Evolutionary conservation across 2,113 vertebrate species (phyloP).

Genomic region (Mesembrinibis cayennensis): DNA sequence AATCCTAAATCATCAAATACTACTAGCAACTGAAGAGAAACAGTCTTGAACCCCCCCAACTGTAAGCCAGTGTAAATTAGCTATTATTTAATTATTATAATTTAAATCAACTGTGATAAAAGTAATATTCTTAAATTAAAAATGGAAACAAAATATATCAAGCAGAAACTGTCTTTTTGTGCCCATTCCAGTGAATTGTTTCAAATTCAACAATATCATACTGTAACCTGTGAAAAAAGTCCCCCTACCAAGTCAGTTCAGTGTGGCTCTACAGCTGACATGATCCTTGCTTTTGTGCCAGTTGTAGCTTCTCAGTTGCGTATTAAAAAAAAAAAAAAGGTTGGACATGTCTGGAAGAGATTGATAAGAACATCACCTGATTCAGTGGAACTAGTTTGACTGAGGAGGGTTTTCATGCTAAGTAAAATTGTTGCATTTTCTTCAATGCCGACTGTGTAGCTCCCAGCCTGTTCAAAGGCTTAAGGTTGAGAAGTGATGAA

Average conservation of each 20-base stretch:
- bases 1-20: not conserved
- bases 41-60: not conserved
- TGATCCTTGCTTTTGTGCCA: not conserved
- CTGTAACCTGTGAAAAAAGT: not conserved
- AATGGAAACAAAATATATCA: not conserved
- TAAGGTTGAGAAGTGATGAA: not conserved
- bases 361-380: slow-evolving; percentile 45
- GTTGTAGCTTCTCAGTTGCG: not conserved
- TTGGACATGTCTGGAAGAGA: not conserved
- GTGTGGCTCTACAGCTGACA: not conserved
- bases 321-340: not conserved
- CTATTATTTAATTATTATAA: not conserved
- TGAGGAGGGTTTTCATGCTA: not conserved
- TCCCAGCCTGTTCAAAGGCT: not conserved
- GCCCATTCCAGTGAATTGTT: not conserved
- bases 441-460: not conserved
- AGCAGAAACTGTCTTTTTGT: not conserved
- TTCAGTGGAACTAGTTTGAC: not conserved
- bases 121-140: not conserved
- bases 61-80: not conserved
- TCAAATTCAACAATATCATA: not conserved
- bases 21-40: not conserved
- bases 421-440: not conserved
- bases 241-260: not conserved
- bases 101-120: not conserved